phyloP scores from a whole-genome alignment of 1,140 invertebrate genomes.

The Tetramorium simillimum region DNA sequence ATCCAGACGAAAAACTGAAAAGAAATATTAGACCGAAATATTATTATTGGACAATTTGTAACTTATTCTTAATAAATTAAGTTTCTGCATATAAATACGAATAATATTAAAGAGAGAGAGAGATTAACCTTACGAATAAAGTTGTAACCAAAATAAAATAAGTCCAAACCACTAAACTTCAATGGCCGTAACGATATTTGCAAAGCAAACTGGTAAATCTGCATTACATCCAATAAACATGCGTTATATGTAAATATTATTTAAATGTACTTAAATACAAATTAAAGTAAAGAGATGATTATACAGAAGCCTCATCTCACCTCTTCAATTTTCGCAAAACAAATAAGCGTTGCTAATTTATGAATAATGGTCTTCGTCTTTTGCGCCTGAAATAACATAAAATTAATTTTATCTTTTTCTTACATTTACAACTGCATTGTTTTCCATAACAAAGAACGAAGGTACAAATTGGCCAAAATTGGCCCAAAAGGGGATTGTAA shows the following conservation, averaged over 20 bases:
- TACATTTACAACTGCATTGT: neutral
- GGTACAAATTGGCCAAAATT: no score
- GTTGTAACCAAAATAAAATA: slow-evolving; percentile 18
- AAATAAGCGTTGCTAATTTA: neutral
- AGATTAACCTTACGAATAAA: slow-evolving; percentile 14
- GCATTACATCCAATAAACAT: neutral
- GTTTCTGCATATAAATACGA: neutral
- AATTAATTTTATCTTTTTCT: neutral
- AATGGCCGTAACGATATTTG: neutral
- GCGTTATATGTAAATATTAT: neutral
- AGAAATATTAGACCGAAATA: neutral
- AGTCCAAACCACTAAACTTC: neutral
- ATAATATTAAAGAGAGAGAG: neutral
- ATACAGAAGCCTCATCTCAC: neutral
- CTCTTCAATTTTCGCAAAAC: neutral
- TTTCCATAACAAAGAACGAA: neutral
- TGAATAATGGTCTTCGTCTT: neutral
- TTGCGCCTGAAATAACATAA: neutral
- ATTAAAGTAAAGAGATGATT: no score
- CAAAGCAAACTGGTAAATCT: neutral
- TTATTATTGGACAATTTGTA: neutral
- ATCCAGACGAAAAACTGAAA: neutral
- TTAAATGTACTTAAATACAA: neutral
- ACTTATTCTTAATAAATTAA: neutral
- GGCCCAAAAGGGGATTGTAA: no score